Conservation (phyloP, 2,888 invertebrate species). For the Eupithecia inturbata region DNA sequence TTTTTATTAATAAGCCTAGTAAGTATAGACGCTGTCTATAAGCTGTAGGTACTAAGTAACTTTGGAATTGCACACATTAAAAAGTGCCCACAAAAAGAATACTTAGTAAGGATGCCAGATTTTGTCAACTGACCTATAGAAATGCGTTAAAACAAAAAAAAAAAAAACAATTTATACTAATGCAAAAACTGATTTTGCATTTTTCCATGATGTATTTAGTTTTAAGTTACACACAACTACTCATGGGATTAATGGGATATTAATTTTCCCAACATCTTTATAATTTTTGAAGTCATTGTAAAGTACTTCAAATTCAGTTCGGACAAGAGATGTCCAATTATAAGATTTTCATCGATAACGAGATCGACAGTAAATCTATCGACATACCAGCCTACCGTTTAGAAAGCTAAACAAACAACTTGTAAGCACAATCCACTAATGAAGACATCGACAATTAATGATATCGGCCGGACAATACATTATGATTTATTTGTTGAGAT, state of each 20-base stretch:
- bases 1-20: not conserved
- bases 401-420: slow-evolving; percentile 71
- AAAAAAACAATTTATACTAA: too few relatives aligned
- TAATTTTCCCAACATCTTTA: not conserved
- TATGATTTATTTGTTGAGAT: slow-evolving; percentile 56
- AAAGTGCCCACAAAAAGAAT: not conserved
- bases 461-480: slow-evolving; percentile 52
- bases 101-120: not conserved
- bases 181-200: not conserved
- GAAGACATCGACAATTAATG: slow-evolving; percentile 65
- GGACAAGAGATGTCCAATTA: slow-evolving; percentile 49
- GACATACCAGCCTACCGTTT: slow-evolving; percentile 57
- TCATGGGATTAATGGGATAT: not conserved
- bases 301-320: slow-evolving; percentile 33
- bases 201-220: slow-evolving; percentile 11
- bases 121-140: not conserved
- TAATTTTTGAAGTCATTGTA: not conserved
- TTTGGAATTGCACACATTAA: not conserved
- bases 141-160: not conserved
- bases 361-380: slow-evolving; percentile 71
- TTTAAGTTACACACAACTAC: not conserved
- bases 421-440: slow-evolving; percentile 60
- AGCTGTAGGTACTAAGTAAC: too few relatives aligned
- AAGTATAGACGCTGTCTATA: not conserved
- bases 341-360: slow-evolving; percentile 53